These are phyloP conservation scores for Tympanoctomys barrerae DNA, from an alignment of 2,797 vertebrate genomes.

Conservation along the genomic window DNA sequence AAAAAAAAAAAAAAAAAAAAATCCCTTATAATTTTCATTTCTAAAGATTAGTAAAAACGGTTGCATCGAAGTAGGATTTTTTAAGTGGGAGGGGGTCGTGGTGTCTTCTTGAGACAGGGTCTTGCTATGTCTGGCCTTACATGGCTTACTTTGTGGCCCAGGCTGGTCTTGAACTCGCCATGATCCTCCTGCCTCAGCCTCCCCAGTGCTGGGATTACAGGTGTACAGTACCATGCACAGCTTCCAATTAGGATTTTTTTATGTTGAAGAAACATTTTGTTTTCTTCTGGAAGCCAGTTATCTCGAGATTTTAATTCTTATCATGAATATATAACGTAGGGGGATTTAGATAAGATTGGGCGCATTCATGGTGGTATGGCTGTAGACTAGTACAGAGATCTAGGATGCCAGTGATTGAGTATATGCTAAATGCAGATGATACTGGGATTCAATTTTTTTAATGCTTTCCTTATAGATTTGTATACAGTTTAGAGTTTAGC, in stretches of 20 bases:
- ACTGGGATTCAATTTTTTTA: neutral
- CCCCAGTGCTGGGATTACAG: no score
- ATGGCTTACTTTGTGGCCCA: no score
- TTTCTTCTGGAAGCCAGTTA: slow-evolving; percentile 36
- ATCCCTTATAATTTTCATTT: slow-evolving; percentile 29
- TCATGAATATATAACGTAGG: neutral
- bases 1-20: neutral
- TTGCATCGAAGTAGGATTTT: neutral
- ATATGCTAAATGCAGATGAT: neutral
- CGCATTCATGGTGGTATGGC: no score
- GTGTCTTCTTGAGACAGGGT: no score
- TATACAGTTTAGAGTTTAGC: slow-evolving; percentile 15
- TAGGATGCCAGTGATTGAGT: neutral
- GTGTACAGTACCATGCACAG: no score
- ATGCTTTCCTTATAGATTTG: slow-evolving; percentile 38
- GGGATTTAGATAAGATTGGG: neutral
- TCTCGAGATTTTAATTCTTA: slow-evolving; percentile 30
- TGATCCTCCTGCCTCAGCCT: no score
- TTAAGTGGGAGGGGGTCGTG: neutral
- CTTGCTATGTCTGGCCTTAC: no score
- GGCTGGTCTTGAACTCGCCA: no score
- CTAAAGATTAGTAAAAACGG: slow-evolving; percentile 19
- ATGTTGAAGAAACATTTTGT: neutral
- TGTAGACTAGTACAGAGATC: neutral
- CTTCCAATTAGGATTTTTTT: no score